These are phyloP conservation scores for Aleiodes testaceus DNA, from an alignment of 2,888 invertebrate species.

Conservation along the genomic window DNA sequence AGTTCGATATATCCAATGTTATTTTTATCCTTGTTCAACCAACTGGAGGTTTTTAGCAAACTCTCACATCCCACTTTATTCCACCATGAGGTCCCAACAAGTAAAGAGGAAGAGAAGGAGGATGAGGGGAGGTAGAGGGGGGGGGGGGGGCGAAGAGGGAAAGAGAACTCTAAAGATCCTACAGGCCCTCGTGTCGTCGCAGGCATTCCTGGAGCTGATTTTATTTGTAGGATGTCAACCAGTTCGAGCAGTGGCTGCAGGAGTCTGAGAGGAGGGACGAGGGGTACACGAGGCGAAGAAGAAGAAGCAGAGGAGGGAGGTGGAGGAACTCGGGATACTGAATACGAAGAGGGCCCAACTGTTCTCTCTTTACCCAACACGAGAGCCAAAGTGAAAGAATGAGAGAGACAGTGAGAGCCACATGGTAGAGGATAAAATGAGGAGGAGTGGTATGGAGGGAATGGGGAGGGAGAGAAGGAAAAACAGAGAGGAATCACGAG, in stretches of 20 bases:
- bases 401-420: conserved; percentile 13
- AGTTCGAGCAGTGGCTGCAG: conserved; percentile 45
- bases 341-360: conserved; percentile 39
- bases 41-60: conserved; percentile 29
- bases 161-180: conserved; percentile 58
- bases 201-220: conserved; percentile 71
- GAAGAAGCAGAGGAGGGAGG: conserved; percentile 38
- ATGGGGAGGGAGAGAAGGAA: conserved; percentile 14
- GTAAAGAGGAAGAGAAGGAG: no score
- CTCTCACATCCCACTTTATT: conserved; percentile 40
- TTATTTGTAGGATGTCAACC: conserved; percentile 67
- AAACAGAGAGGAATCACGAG: conserved; percentile 43
- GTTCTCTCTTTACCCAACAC: not conserved
- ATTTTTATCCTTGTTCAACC: conserved; percentile 43
- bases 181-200: conserved; percentile 68
- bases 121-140: not conserved
- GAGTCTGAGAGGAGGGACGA: conserved; percentile 50
- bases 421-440: not conserved
- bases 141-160: conserved; percentile 17
- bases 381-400: not conserved
- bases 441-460: not conserved
- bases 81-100: not conserved
- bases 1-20: conserved; percentile 47
- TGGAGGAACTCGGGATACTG: conserved; percentile 33
- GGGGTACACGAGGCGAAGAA: conserved; percentile 55